phyloP scores from a whole-genome alignment of 2,797 vertebrate genomes.

The Champsocephalus gunnari region DNA sequence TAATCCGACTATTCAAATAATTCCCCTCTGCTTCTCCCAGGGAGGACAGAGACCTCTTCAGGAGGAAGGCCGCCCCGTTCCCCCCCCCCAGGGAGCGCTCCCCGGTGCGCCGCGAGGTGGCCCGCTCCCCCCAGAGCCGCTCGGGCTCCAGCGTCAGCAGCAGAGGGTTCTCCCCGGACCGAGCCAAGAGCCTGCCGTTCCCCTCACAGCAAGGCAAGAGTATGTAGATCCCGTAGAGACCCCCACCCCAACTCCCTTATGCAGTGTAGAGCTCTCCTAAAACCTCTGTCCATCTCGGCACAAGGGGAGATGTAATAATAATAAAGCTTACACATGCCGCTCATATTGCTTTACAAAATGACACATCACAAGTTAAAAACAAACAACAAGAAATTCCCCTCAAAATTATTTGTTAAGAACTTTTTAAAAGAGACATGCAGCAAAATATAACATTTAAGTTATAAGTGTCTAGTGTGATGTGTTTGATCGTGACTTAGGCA shows the following conservation, averaged over 20 bases:
- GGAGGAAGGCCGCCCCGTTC: constrained; percentile 88
- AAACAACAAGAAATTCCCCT: too few species aligned
- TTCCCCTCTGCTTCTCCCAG: constrained; percentile 68
- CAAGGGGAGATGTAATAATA: too few species aligned
- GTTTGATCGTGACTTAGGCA: too few species aligned
- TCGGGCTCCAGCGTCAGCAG: constrained; percentile 97
- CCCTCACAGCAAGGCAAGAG: constrained; percentile 91
- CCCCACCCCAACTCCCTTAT: background rate
- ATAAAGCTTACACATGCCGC: too few species aligned
- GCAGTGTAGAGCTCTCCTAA: constrained; percentile 6
- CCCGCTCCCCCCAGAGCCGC: constrained; percentile 94
- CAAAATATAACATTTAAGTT: too few species aligned
- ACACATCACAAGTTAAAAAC: too few species aligned
- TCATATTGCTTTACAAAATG: too few species aligned
- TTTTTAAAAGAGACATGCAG: too few species aligned
- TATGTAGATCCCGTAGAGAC: constrained; percentile 77
- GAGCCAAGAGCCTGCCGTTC: constrained; percentile 89
- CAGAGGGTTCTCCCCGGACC: constrained; percentile 95
- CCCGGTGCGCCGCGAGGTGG: constrained; percentile 89
- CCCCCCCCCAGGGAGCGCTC: constrained; percentile 92
- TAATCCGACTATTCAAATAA: background rate
- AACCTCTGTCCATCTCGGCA: background rate
- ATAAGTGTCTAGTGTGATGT: too few species aligned
- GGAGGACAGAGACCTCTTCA: constrained; percentile 88
- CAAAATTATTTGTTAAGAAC: too few species aligned